Percentiles rank a stretch among this genome's conserved stretches.
Conservation (phyloP, 2,797 vertebrate species). For the Silurus lanzhouensis region DNA sequence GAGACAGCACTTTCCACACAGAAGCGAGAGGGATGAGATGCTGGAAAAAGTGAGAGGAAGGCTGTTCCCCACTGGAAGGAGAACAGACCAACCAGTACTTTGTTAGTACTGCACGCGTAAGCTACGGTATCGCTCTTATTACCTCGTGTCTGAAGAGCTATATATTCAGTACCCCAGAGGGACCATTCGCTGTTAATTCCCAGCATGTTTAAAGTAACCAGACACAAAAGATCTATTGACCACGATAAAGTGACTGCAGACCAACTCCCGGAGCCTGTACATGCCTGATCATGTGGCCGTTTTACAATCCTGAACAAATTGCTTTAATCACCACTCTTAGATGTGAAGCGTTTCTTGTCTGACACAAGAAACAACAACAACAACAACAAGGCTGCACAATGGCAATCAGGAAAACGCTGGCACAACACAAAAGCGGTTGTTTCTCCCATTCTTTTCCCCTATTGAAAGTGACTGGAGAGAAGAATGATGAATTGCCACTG, state of each 20-base stretch:
- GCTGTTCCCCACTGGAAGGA: conserved; percentile 44
- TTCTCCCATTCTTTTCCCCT: conserved; percentile 17
- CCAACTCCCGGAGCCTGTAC: background rate
- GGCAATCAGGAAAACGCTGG: conserved; percentile 20
- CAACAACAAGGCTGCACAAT: conserved; percentile 16
- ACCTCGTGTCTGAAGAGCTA: conserved; percentile 14
- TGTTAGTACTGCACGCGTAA: conserved; percentile 17
- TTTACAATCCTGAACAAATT: conserved; percentile 42
- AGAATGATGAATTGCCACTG: conserved; percentile 36
- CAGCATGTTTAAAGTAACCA: conserved; percentile 47
- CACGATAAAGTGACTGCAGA: background rate
- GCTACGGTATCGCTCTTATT: conserved; percentile 20
- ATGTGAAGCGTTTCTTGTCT: conserved; percentile 20
- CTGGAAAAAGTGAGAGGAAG: conserved; percentile 66
- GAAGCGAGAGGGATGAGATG: conserved; percentile 56
- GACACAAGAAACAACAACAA: conserved; percentile 25
- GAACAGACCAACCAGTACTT: conserved; percentile 12
- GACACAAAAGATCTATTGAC: conserved; percentile 34
- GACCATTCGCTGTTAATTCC: conserved; percentile 42
- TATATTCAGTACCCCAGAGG: conserved; percentile 48
- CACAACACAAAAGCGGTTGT: conserved; percentile 26
- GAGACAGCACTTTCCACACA: conserved; percentile 64
- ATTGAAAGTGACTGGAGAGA: conserved; percentile 10
- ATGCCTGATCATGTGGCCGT: background rate
- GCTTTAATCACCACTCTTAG: conserved; percentile 36